Base-by-base conservation (phyloP, 1,140 invertebrate genomes). In the Drosophila sp. region DNA sequence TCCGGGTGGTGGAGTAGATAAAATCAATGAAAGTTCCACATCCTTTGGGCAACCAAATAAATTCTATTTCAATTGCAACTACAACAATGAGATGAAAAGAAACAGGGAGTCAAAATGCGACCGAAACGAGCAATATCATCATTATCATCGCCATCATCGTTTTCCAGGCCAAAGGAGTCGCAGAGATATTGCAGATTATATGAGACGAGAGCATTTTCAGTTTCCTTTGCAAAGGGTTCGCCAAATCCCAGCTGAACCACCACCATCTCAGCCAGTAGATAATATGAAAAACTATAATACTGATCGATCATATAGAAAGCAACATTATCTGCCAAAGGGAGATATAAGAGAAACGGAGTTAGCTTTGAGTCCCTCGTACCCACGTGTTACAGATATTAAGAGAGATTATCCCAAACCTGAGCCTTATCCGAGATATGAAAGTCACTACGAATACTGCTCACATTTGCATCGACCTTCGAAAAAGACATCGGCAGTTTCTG, bases 1-100 rank as follows among this genome's bases (percentile, higher is more conserved):
- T 57, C 64, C 44, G 41, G 81, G 77, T 50, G 81, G 81, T 17
- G 82, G 78, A 23, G 47, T 67, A 6, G 35, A 54, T 3, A 66
- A 32, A 63, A 30, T 30, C 6, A 47, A 11, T 1, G 29, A 50
- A 6, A 72, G 62, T 62, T 33, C 33, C 0, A 40, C 65, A 44
- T 66, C 73, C 27, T 47, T 66, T 58, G 41, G 17, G 3, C 47
- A 58, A 29, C 77, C 70, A 44, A 78, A 85, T 40, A 69, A 54
- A 56, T 86, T 81, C 25, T 75, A 40, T 85, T 56, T 57, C 23
- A 38, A 57, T 25, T 58, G 32, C 5, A 66, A 27, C 32, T 66
- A 17, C 11, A 40, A 63, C 0, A 27, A 50, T 50, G 23, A 50
- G 8, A 27, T 41, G 30, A 29, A 32, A 41, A 38, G n/a, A 17